phyloP scores from a whole-genome alignment of 2,113 vertebrate species.

The Perca flavescens region DNA sequence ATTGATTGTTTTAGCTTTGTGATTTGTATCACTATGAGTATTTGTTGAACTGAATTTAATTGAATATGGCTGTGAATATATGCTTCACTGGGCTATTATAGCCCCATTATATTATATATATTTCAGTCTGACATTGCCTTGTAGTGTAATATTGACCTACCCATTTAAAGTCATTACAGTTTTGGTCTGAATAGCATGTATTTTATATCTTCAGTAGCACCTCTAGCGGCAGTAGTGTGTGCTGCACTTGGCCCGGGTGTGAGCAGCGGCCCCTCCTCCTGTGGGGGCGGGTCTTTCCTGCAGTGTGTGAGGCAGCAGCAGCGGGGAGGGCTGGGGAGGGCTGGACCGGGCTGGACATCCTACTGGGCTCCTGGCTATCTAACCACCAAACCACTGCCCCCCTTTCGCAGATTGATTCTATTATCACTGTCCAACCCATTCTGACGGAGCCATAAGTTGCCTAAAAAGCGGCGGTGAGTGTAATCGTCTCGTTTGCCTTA shows the following conservation, averaged over 20 bases:
- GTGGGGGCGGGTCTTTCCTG: conserved; percentile 6
- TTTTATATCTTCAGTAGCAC: not conserved
- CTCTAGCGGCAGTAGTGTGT: conserved; percentile 13
- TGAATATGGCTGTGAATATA: too few relatives aligned
- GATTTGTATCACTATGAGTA: not conserved
- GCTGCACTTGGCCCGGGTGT: not conserved
- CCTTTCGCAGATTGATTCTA: conserved; percentile 30
- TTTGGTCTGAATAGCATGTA: too few relatives aligned
- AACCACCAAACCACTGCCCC: not conserved
- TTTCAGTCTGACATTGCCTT: too few relatives aligned
- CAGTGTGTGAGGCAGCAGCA: not conserved
- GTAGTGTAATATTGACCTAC: too few relatives aligned
- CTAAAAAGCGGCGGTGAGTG: conserved; percentile 63
- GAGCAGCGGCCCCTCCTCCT: conserved; percentile 32
- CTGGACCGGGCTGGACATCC: conserved; percentile 29
- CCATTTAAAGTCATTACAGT: too few relatives aligned
- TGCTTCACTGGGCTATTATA: too few relatives aligned
- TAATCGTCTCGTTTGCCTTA: not conserved
- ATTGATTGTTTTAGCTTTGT: not conserved
- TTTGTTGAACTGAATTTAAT: not conserved
- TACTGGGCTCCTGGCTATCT: not conserved
- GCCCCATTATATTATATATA: too few relatives aligned
- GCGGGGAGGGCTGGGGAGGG: conserved; percentile 28
- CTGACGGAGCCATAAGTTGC: not conserved
- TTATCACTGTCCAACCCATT: not conserved